Conservation (phyloP, 2,888 invertebrate species). For the Liposcelis brunnea region DNA sequence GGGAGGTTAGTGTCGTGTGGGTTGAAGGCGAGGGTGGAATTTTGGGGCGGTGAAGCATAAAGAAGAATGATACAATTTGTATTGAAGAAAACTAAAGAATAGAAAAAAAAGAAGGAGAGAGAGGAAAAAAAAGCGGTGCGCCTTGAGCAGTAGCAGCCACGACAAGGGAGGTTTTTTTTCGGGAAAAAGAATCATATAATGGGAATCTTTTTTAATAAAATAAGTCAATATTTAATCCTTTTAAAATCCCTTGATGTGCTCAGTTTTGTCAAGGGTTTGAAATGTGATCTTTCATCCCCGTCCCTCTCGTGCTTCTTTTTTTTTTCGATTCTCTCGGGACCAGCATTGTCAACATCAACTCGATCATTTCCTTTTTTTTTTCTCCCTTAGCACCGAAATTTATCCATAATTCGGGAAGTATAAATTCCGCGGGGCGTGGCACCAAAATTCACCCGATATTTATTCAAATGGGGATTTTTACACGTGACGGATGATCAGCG, state of each 20-base stretch:
- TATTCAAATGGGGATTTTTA: no score
- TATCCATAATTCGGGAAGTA: no score
- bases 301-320: no score
- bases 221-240: constrained; percentile 10
- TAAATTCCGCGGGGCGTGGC: no score
- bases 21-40: not conserved
- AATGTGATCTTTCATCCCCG: constrained; percentile 1
- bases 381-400: no score
- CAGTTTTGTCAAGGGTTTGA: not conserved
- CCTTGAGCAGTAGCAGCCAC: no score
- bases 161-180: no score
- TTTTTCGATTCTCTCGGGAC: not conserved
- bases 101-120: not conserved
- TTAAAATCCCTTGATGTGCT: constrained; percentile 4
- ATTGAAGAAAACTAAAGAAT: not conserved
- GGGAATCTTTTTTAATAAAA: constrained; percentile 8
- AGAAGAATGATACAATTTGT: constrained; percentile 8
- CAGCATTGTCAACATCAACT: constrained; percentile 2
- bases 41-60: constrained; percentile 7
- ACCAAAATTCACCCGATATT: no score
- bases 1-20: not conserved
- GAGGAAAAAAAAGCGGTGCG: no score
- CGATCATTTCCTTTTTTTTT: no score
- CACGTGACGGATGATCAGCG: no score
- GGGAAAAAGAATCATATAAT: no score